Conservation (phyloP, 2,888 invertebrate genomes). For the Spisula subtruncata region DNA sequence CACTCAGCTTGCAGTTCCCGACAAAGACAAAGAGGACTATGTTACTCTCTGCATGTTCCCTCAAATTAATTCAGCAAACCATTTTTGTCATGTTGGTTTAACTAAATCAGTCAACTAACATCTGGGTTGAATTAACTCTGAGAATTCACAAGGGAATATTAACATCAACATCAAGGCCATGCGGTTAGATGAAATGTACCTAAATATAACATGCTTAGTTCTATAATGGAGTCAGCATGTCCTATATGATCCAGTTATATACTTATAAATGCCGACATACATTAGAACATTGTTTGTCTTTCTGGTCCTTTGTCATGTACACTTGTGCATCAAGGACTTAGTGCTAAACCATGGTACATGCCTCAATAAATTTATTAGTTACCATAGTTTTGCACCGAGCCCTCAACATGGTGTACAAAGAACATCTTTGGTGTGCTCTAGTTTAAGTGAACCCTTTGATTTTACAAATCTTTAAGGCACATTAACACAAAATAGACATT, state of each 20-base stretch:
- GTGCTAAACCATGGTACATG: too few species aligned
- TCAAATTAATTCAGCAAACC: conserved; percentile 4
- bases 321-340: too few species aligned
- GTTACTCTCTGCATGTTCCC: not conserved
- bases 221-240: not conserved
- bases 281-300: not conserved
- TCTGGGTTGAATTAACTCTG: conserved; percentile 44
- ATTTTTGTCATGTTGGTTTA: conserved; percentile 52
- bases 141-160: conserved; percentile 14
- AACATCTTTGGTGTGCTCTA: not conserved
- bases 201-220: conserved; percentile 1
- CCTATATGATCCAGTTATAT: not conserved
- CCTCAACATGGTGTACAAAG: too few species aligned
- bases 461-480: too few species aligned
- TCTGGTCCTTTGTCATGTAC: not conserved
- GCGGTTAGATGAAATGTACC: not conserved
- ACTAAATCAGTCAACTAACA: conserved; percentile 27
- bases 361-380: too few species aligned
- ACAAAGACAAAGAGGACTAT: not conserved
- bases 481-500: too few species aligned
- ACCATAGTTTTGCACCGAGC: too few species aligned
- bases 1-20: not conserved
- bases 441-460: too few species aligned
- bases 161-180: not conserved
- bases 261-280: not conserved